Conservation (phyloP, 2,888 invertebrate genomes). For the Cyrtodaria siliqua region DNA sequence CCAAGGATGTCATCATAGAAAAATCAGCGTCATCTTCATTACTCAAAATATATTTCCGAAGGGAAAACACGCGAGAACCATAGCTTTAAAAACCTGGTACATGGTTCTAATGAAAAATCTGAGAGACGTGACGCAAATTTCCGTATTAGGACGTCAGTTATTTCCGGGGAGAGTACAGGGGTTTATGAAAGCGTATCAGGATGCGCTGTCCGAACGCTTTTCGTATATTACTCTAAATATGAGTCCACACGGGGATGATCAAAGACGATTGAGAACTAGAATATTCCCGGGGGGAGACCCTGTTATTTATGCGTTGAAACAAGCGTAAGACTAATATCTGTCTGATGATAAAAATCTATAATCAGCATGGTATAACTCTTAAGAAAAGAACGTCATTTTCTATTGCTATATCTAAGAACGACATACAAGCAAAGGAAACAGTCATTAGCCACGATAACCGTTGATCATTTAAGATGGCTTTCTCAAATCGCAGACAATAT, state of each 20-base stretch:
- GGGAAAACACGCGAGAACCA: constrained; percentile 35
- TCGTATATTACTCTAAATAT: constrained; percentile 29
- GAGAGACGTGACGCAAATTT: constrained; percentile 27
- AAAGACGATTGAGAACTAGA: constrained; percentile 24
- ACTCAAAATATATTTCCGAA: constrained; percentile 33
- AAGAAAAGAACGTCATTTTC: neutral
- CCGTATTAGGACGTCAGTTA: constrained; percentile 32
- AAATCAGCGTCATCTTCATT: constrained; percentile 19
- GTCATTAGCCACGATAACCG: too few relatives aligned
- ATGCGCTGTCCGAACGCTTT: neutral
- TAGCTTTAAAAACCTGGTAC: constrained; percentile 30
- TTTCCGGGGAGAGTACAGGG: constrained; percentile 22
- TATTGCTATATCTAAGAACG: neutral
- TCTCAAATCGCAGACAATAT: too few relatives aligned
- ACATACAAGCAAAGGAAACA: too few relatives aligned
- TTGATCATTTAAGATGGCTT: too few relatives aligned
- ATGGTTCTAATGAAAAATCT: constrained; percentile 25
- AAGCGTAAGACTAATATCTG: constrained; percentile 9
- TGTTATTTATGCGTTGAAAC: constrained; percentile 20
- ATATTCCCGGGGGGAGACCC: constrained; percentile 39
- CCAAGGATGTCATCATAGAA: constrained; percentile 32
- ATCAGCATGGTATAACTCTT: neutral
- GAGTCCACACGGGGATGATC: constrained; percentile 7
- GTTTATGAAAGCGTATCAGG: constrained; percentile 40
- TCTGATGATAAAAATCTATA: too few relatives aligned